Evolutionary conservation across 2,113 vertebrate species (phyloP), one percentile per base, ranked within the genome.

Genomic region (Cochlearius cochlearius): DNA sequence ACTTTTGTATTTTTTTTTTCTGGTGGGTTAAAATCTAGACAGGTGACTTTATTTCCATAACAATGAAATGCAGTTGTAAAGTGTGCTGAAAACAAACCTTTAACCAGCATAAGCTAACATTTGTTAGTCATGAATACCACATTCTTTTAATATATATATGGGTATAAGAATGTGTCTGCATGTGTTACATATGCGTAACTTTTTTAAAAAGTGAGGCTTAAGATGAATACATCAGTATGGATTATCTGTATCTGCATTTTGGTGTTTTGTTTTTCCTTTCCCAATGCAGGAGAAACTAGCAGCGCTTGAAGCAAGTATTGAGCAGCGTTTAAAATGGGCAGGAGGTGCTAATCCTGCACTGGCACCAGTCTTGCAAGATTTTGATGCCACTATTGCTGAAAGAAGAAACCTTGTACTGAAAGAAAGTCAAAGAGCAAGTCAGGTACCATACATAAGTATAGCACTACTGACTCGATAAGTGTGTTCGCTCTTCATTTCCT

Each of bases 261-360:
- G 41, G 16, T 36, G 18, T 50, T 13, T 90, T 45, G 32, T 39
- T 29, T 80, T 53, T 59, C 27, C 10, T 80, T 92, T 63, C 3
- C 79, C 32, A 63, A 91, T 90, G 49, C 92, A 99, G 99, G 99
- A 99, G 95, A 99, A 99, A 86, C 97, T 99, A 78, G 99, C 98
- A 8, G 95, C 98, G 16, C 98, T 99, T 62, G 99, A 99, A 98
- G 99, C 98, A 50, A 99, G 99, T 96, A 99, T 99, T 59, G 99
- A 99, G 95, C 99, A 99, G 94, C 99, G 99, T 86, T 98, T 99
- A 63, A 99, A 99, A 91, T 99, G 99, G 99, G 99, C 99, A 3
- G 99, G 99, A 23, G 99, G 99, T 9, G 99, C 99, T 58, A 99
- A 99, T 97, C 99, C 99, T 20, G 99, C 99, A 0, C 92, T 99